Evolutionary conservation across 2,888 invertebrate genomes (phyloP).

Genomic region (Xestia xanthographa): DNA sequence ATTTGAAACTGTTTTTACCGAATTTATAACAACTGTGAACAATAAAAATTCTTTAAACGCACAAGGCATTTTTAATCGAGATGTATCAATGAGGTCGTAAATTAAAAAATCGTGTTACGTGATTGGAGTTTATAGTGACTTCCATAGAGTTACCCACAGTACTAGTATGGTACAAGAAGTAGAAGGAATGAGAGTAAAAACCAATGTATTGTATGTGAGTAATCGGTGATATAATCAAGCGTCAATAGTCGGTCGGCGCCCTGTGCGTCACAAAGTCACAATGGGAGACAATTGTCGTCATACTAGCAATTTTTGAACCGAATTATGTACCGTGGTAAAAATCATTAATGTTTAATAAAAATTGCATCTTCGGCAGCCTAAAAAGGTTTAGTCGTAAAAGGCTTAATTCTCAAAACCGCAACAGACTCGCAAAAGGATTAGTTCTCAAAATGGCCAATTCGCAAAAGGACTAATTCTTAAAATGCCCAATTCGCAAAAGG

Average conservation of each 20-base stretch:
- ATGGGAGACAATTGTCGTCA: constrained; percentile 60
- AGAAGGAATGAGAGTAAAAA: constrained; percentile 66
- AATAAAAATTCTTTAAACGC: constrained; percentile 79
- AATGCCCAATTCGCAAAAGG: too few species aligned
- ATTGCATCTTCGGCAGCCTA: not conserved
- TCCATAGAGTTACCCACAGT: constrained; percentile 57
- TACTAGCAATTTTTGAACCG: constrained; percentile 8
- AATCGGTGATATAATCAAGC: constrained; percentile 70
- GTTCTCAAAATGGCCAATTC: too few species aligned
- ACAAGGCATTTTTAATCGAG: constrained; percentile 76
- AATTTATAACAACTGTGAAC: constrained; percentile 80
- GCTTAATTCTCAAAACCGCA: too few species aligned
- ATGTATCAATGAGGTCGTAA: constrained; percentile 75
- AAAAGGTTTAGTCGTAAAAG: too few species aligned
- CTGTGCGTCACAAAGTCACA: constrained; percentile 67
- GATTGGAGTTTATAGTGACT: constrained; percentile 64
- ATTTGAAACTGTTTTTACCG: constrained; percentile 77
- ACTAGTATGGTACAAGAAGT: constrained; percentile 4
- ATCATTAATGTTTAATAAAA: not conserved
- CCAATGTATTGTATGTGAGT: constrained; percentile 65
- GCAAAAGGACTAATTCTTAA: too few species aligned
- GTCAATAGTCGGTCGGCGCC: constrained; percentile 37
- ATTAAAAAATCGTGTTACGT: constrained; percentile 76
- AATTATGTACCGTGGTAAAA: constrained; percentile 47
- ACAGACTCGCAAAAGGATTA: too few species aligned